These are phyloP conservation scores for Tetragonula clypearis DNA, from an alignment of 1,140 invertebrate genomes.

Conservation along the genomic window DNA sequence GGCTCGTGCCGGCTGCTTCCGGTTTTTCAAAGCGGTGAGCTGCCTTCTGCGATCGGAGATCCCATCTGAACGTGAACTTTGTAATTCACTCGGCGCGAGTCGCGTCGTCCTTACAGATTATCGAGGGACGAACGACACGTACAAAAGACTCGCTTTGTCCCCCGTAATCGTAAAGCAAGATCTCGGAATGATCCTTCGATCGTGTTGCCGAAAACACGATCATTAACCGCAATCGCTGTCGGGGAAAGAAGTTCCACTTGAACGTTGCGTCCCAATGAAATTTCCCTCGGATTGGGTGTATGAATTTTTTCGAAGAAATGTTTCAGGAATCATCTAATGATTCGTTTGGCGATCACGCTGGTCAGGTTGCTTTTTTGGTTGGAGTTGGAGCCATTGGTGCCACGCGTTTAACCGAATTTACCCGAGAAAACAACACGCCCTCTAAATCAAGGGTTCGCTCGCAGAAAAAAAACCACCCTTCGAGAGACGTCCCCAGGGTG, in stretches of 20 bases:
- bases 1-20: slow-evolving; percentile 75
- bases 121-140: slow-evolving; percentile 6
- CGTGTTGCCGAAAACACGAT: background rate
- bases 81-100: slow-evolving; percentile 63
- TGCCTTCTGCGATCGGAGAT: slow-evolving; percentile 62
- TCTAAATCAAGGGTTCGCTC: slow-evolving; percentile 54
- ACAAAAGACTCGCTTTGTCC: slow-evolving; percentile 29
- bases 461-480: slow-evolving; percentile 59
- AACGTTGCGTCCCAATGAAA: background rate
- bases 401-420: slow-evolving; percentile 61
- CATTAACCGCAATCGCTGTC: background rate
- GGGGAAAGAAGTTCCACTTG: background rate
- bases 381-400: slow-evolving; percentile 44
- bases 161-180: slow-evolving; percentile 25
- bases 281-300: background rate
- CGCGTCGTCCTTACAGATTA: slow-evolving; percentile 49
- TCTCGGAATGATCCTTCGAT: background rate
- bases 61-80: slow-evolving; percentile 59
- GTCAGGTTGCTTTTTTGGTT: slow-evolving; percentile 18
- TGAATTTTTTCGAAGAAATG: background rate
- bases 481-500: slow-evolving; percentile 50
- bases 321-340: background rate
- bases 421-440: slow-evolving; percentile 63
- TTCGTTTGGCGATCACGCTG: background rate
- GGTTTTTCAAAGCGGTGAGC: slow-evolving; percentile 62